Conservation (phyloP, 2,113 vertebrate species). For the Picathartes gymnocephalus region DNA sequence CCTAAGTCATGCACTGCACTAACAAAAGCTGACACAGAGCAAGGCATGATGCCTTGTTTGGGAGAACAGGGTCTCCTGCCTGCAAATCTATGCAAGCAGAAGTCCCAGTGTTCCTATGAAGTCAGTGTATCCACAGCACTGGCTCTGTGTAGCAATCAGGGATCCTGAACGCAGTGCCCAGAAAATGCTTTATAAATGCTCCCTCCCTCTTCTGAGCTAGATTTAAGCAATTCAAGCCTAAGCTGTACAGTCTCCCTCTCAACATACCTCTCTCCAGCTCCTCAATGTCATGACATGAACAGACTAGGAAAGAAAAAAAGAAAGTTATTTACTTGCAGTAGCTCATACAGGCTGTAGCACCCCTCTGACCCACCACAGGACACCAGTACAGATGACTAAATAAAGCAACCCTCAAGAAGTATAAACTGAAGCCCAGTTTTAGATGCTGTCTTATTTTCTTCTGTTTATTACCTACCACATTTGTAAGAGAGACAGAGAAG, state of each 20-base stretch:
- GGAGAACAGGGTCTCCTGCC: background rate
- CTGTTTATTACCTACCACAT: background rate
- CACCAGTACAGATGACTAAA: background rate
- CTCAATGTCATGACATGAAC: conserved; percentile 92
- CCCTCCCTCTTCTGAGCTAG: background rate
- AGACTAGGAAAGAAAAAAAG: conserved; percentile 73
- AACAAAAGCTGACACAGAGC: background rate
- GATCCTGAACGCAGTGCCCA: background rate
- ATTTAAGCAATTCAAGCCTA: background rate
- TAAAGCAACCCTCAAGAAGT: background rate
- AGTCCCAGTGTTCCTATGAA: background rate
- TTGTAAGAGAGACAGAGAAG: background rate
- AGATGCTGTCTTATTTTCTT: background rate
- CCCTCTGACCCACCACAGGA: background rate
- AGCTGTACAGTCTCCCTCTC: background rate
- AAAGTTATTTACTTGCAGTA: background rate
- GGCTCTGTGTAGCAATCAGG: accelerated
- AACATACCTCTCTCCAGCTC: conserved; percentile 92
- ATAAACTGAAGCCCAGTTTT: background rate
- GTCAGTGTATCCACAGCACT: background rate
- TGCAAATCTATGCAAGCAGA: background rate
- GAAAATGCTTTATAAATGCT: background rate
- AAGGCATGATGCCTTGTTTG: background rate
- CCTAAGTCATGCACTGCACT: background rate
- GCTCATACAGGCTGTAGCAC: background rate